Conservation (phyloP, 1,140 invertebrate genomes). For the Drosophila kohkoa region DNA sequence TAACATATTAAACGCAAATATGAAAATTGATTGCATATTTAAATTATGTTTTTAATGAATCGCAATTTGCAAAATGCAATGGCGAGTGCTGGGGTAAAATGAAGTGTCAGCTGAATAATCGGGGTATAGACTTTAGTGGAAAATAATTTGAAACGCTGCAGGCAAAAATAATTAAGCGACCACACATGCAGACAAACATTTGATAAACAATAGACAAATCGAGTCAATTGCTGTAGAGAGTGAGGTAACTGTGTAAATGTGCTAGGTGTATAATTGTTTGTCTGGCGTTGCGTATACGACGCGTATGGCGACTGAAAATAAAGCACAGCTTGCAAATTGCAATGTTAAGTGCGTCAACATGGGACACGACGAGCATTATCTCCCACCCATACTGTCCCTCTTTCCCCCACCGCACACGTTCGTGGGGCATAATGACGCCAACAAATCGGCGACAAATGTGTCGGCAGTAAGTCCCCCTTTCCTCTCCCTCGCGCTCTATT, state of each 20-base stretch:
- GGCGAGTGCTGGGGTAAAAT: too few relatives aligned
- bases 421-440: conserved; percentile 73
- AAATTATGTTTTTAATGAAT: conserved; percentile 56
- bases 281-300: conserved; percentile 57
- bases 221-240: conserved; percentile 6
- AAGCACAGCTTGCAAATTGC: conserved; percentile 65
- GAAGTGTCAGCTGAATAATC: too few relatives aligned
- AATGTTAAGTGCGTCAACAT: conserved; percentile 64
- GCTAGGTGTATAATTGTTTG: conserved; percentile 55
- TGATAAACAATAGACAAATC: conserved; percentile 58
- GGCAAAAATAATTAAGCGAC: conserved; percentile 73
- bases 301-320: conserved; percentile 50
- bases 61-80: conserved; percentile 38
- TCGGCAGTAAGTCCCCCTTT: neutral
- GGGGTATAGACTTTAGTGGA: neutral
- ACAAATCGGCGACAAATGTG: conserved; percentile 74
- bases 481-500: neutral
- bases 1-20: conserved; percentile 21
- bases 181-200: conserved; percentile 49
- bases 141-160: conserved; percentile 39
- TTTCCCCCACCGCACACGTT: neutral
- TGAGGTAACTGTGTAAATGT: conserved; percentile 28
- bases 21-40: conserved; percentile 46
- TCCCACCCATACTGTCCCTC: neutral
- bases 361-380: conserved; percentile 31